These are phyloP conservation scores for Andrena dorsata DNA, from an alignment of 2,888 invertebrate species.

Conservation along the genomic window DNA sequence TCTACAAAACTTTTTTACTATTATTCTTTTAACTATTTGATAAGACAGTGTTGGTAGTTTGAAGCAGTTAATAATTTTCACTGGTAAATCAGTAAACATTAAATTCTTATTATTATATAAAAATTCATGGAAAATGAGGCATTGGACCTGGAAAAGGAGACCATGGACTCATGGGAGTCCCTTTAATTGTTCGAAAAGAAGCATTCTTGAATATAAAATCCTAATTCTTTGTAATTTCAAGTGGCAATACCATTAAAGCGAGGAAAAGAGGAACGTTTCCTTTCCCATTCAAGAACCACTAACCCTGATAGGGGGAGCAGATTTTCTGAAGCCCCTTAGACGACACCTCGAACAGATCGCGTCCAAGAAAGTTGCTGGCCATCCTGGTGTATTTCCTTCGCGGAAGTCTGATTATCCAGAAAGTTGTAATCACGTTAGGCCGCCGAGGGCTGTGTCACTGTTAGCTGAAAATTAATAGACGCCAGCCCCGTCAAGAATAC, in stretches of 20 bases:
- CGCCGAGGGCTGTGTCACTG: conserved; percentile 64
- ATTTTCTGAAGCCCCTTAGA: conserved; percentile 43
- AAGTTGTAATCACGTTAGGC: conserved; percentile 70
- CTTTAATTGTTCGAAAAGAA: no score
- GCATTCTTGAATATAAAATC: not conserved
- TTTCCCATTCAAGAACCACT: conserved; percentile 20
- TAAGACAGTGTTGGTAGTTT: no score
- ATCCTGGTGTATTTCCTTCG: conserved; percentile 49
- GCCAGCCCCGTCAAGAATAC: conserved; percentile 56
- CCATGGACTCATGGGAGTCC: no score
- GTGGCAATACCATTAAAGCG: not conserved
- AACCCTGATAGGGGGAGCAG: conserved; percentile 17
- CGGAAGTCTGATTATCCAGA: conserved; percentile 69
- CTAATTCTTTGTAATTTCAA: not conserved
- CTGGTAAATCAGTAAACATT: no score
- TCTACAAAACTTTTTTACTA: no score
- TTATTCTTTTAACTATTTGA: no score
- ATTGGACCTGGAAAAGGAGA: no score
- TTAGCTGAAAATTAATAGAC: conserved; percentile 70
- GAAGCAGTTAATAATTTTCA: no score
- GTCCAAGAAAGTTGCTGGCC: conserved; percentile 38
- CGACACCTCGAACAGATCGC: conserved; percentile 23
- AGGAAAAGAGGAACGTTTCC: not conserved
- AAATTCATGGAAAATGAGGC: no score
- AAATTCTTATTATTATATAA: no score